Evolutionary conservation across 2,797 vertebrate genomes (phyloP).

Genomic region (Thalassophryne amazonica): DNA sequence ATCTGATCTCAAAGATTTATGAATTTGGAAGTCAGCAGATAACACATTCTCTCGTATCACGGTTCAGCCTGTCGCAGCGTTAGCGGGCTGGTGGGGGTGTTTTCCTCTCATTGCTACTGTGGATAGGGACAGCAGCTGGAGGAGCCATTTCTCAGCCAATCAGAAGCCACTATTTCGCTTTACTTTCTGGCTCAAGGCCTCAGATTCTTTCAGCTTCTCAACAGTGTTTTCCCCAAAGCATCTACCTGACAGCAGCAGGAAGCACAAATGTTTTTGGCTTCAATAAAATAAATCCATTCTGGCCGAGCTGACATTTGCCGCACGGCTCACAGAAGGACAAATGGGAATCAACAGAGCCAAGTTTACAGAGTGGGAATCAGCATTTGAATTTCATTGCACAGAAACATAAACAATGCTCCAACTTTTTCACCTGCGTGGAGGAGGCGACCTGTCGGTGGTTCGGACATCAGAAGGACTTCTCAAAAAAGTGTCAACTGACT

Average conservation of each 20-base stretch:
- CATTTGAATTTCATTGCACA: constrained; percentile 23
- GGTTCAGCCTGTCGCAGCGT: constrained; percentile 55
- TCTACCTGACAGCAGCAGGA: constrained; percentile 28
- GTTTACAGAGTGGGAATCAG: constrained; percentile 2
- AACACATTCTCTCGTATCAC: constrained; percentile 71
- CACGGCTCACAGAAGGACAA: constrained; percentile 15
- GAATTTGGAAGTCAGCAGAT: constrained; percentile 75
- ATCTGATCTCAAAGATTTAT: constrained; percentile 76
- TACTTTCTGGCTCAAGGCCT: constrained; percentile 29
- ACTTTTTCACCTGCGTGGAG: too few species aligned
- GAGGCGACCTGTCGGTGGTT: too few species aligned
- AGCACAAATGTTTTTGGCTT: constrained; percentile 30
- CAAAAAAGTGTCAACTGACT: too few species aligned
- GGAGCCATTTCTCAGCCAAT: constrained; percentile 33
- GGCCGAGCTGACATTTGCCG: constrained; percentile 9
- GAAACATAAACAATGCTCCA: constrained; percentile 10
- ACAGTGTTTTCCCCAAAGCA: constrained; percentile 10
- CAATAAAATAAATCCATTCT: constrained; percentile 38
- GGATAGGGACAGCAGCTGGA: constrained; percentile 23
- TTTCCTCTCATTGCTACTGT: constrained; percentile 36
- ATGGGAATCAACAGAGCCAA: constrained; percentile 1
- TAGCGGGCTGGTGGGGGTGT: not conserved
- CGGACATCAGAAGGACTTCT: too few species aligned
- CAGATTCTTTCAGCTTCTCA: constrained; percentile 2
- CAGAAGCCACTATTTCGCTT: constrained; percentile 2